phyloP scores from a whole-genome alignment of 2,113 vertebrate genomes.

The Apteryx owenii region DNA sequence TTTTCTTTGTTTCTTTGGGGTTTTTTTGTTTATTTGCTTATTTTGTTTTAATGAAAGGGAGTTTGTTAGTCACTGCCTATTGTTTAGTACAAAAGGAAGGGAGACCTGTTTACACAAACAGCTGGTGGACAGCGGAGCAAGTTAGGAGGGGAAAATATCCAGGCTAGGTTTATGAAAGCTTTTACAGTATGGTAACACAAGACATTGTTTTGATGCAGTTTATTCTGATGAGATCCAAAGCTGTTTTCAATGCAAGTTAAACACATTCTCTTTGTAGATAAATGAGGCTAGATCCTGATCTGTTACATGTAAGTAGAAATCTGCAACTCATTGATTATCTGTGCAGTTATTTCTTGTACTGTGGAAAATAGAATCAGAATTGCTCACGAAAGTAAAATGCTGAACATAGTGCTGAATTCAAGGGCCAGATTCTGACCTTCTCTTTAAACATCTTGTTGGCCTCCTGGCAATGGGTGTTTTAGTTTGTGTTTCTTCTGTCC shows the following conservation, averaged over 20 bases:
- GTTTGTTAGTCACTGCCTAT: constrained; percentile 45
- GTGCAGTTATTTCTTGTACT: neutral
- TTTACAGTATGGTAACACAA: neutral
- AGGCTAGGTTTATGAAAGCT: neutral
- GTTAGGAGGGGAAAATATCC: neutral
- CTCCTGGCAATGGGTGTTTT: neutral
- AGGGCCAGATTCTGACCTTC: neutral
- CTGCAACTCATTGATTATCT: accelerated
- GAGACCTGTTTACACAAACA: constrained; percentile 50
- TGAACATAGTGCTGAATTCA: neutral
- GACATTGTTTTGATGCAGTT: neutral
- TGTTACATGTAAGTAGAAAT: neutral
- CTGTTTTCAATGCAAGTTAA: neutral
- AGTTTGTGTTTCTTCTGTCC: neutral
- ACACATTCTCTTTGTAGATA: neutral
- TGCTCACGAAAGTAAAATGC: neutral
- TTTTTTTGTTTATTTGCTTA: neutral
- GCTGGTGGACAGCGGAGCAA: neutral
- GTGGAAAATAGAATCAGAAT: neutral
- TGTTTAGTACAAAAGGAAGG: constrained; percentile 59
- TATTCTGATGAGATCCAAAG: neutral
- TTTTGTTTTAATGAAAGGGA: constrained; percentile 47
- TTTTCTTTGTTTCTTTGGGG: neutral
- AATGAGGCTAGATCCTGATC: neutral
- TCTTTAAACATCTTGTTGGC: neutral